Percentiles rank a stretch among this genome's conserved stretches.
Conservation (phyloP, 30 jellyfish, hydroid and myxozoan species). For the Pelagia noctiluca region DNA sequence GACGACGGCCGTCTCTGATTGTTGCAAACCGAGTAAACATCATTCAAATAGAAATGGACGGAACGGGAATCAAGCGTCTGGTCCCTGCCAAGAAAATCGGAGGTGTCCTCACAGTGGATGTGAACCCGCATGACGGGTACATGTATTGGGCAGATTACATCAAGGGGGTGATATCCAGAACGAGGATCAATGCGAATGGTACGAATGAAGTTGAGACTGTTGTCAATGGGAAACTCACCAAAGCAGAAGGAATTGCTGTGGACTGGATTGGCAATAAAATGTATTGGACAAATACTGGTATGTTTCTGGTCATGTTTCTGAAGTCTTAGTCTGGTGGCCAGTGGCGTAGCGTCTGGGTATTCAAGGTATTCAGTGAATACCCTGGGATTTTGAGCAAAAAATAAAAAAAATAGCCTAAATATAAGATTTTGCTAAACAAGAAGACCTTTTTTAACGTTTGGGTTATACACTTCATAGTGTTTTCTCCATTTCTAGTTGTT, state of each 20-base stretch:
- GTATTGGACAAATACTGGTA: conserved; percentile 96
- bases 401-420: too few species aligned
- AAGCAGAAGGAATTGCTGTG: conserved; percentile 91
- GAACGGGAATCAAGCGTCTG: conserved; percentile 61
- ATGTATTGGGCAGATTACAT: conserved; percentile 94
- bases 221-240: conserved; percentile 69
- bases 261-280: conserved; percentile 96
- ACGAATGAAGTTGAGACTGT: conserved; percentile 49
- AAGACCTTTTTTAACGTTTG: too few species aligned
- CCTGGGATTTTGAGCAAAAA: too few species aligned
- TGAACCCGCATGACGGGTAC: conserved; percentile 71
- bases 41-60: conserved; percentile 75
- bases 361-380: too few species aligned
- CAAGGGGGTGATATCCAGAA: conserved; percentile 75
- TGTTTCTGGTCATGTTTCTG: too few species aligned
- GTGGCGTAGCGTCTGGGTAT: too few species aligned
- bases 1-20: conserved; percentile 76
- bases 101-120: conserved; percentile 75
- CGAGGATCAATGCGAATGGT: conserved; percentile 9
- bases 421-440: too few species aligned
- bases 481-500: too few species aligned
- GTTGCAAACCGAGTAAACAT: conserved; percentile 86
- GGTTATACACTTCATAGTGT: too few species aligned
- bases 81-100: conserved; percentile 55
- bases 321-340: too few species aligned